Base-by-base conservation (phyloP, 2,113 vertebrate species). In the Motacilla tschutschensis region DNA sequence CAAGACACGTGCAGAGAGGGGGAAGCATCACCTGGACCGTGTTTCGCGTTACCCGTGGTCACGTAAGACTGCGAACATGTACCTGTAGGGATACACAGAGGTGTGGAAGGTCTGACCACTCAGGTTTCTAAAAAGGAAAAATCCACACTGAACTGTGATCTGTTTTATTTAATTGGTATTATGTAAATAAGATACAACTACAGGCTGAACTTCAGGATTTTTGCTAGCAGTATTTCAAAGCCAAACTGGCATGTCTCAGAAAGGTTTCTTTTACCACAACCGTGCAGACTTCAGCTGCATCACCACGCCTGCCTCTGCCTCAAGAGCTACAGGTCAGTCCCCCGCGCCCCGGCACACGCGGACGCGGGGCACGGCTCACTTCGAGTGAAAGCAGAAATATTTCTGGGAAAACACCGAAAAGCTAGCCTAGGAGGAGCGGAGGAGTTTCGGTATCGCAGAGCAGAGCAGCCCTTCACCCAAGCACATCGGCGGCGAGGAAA, bases 51-150 rank as follows among this genome's bases (percentile, higher is more conserved):
- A 15, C 13, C 17, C 3, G 0, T 3, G 26, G 5, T 17, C 33
- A 47, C 8, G 22, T 1, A 9, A 19, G 18, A 16, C 0, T 6
- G 29, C 1, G 1, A 57, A 13, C 4, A 3, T 0, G 8, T 3
- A 33, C 10, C 13, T 17, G 25, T 8, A 4, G 7, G 17, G 63
- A 64, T 18, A 9, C 5, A 5, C 5, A 26, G 19, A 47, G 6
- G 17, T 17, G 8, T 0, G 8, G 13, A 14, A 16, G 3, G 14
- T 8, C 8, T 3, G 40, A 19, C 41, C 33, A 15, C 1, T 46
- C 33, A 14, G 3, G 5, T 3, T 60, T 44, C 78, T 4, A 40
- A 12, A 54, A 17, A 15, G 8, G 11, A 22, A 47, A 44, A 69
- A 7, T 13, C 29, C 48, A 17, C 21, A 1, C 17, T 3, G 25